A percentile compares a stretch with the other conserved stretches of the same genome.
phyloP scores from a whole-genome alignment of 2,113 vertebrate genomes.

The Platanista minor region DNA sequence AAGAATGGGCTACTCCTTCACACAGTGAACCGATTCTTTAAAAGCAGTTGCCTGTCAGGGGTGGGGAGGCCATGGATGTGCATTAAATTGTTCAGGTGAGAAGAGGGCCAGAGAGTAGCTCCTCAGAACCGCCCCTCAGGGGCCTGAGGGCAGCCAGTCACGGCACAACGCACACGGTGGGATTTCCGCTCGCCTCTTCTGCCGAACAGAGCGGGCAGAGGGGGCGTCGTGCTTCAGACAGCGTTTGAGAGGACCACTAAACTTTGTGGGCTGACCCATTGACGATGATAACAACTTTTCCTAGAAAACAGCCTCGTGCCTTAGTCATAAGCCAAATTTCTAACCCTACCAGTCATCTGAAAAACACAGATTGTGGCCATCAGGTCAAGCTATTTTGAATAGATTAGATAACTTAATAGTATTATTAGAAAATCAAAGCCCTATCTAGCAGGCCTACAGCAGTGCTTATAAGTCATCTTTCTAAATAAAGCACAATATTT shows the following conservation, averaged over 20 bases:
- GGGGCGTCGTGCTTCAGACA: accelerated
- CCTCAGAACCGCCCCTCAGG: accelerated
- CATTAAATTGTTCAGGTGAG: accelerated
- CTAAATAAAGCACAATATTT: not conserved
- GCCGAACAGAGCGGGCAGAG: accelerated
- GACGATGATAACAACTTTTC: accelerated
- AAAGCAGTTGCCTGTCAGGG: not conserved
- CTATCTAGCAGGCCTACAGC: accelerated
- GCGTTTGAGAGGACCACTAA: not conserved
- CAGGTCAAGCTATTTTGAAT: not conserved
- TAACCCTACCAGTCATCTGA: not conserved
- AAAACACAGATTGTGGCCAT: too few species aligned
- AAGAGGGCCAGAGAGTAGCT: not conserved
- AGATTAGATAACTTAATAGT: too few species aligned
- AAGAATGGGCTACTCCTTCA: not conserved
- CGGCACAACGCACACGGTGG: accelerated
- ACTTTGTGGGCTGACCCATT: too few species aligned
- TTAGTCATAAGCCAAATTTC: accelerated
- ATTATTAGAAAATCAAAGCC: not conserved
- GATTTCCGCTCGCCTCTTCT: accelerated
- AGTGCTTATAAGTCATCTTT: not conserved
- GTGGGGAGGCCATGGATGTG: accelerated
- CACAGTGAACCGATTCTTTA: not conserved
- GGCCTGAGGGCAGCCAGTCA: accelerated
- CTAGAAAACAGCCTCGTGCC: not conserved